Base-by-base conservation (phyloP, 1,140 invertebrate species). In the Meteorus sp. region DNA sequence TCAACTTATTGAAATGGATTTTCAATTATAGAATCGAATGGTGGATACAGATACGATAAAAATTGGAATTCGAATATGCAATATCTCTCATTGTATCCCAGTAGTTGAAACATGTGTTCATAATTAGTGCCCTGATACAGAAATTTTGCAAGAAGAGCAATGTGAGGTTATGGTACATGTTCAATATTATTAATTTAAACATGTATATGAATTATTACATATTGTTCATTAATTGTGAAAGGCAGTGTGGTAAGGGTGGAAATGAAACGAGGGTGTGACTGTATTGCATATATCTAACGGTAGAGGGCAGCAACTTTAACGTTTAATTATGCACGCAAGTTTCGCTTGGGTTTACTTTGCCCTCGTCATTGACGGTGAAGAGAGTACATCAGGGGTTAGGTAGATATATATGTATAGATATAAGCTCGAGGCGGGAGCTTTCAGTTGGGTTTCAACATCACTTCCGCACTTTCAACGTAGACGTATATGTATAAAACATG, bases 321-420 rank as follows among this genome's bases (percentile, higher is more conserved):
- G 67, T 72, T 75, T 71, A 76, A 77, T 77, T 76, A 77, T 75
- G 69, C 68, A 70, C 65, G 62, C 64, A 65, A 69, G 66, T 74
- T n/a, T 72, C 54, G 41, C 65, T 69, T 57, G 41, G 59, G 67
- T 73, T 74, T 73, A 64, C 65, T 71, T 69, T 70, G 58, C 64
- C 65, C 66, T 60, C 59, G 59, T 60, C 50, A 44, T 15, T 22
- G n/a, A n/a, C n/a, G 44, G 37, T 51, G 60, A 4, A 19, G 9
- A 47, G 19, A 47, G 41, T 17, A 19, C 41, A 19, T 19, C 35
- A n/a, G n/a, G n/a, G n/a, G n/a, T n/a, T n/a, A n/a, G n/a, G n/a
- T n/a, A 20, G 22, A 20, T 8, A 19, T n/a, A 43, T 7, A 3
- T 11, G 11, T 43, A 23, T 3, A 20, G 3, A 45, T 17, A 13